phyloP scores from a whole-genome alignment of 1,140 invertebrate species.

The Frieseomelitta varia region DNA sequence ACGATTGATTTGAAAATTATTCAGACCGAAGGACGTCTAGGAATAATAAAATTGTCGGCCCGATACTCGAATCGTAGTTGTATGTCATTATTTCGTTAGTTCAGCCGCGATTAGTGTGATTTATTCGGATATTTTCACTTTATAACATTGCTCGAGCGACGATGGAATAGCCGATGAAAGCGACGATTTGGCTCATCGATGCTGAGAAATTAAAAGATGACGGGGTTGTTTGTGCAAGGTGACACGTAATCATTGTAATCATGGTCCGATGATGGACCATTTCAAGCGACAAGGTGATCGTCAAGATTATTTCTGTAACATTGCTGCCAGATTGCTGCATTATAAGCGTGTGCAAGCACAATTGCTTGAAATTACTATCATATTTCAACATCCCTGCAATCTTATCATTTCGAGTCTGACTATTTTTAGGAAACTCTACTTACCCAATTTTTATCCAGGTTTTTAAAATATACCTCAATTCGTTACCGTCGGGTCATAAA shows the following conservation, averaged over 20 bases:
- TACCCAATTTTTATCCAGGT: neutral
- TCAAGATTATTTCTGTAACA: constrained; percentile 34
- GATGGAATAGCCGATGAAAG: neutral
- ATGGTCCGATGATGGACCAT: constrained; percentile 69
- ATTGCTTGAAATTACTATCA: neutral
- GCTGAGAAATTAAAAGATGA: constrained; percentile 29
- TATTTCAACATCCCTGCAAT: neutral
- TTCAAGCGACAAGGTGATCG: constrained; percentile 58
- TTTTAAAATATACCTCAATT: neutral
- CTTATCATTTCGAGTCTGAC: neutral
- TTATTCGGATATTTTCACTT: constrained; percentile 32
- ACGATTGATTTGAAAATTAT: neutral
- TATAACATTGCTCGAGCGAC: neutral
- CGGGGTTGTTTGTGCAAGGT: constrained; percentile 40
- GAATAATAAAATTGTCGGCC: neutral
- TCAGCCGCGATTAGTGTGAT: neutral
- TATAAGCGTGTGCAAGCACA: neutral
- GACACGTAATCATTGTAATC: constrained; percentile 73
- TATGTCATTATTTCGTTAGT: neutral
- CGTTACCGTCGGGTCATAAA: neutral
- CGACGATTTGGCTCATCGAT: neutral
- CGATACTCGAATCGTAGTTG: constrained; percentile 3
- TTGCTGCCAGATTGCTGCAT: constrained; percentile 17
- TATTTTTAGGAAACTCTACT: neutral
- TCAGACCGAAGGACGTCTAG: too few species aligned